phyloP scores from a whole-genome alignment of 1,140 invertebrate species.

The Orchestia grillus region DNA sequence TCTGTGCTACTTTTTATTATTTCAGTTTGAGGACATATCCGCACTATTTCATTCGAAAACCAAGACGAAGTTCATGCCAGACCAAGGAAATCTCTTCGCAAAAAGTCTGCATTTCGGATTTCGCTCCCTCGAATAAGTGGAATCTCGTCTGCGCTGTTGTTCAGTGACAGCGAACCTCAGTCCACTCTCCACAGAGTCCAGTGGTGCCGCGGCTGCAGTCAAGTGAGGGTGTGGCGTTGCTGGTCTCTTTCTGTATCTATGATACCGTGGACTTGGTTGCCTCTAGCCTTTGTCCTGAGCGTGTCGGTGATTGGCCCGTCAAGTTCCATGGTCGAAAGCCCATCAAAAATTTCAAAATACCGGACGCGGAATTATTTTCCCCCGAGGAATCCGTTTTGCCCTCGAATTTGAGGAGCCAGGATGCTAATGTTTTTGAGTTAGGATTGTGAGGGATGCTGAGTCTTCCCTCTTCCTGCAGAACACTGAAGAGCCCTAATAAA shows the following conservation, averaged over 20 bases:
- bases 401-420: conserved; percentile 6
- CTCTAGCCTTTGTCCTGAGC: background rate
- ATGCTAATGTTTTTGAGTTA: conserved; percentile 55
- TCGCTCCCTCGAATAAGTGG: background rate
- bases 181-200: background rate
- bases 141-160: no score
- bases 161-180: no score
- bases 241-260: background rate
- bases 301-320: background rate
- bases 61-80: no score
- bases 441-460: conserved; percentile 36
- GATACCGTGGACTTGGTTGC: background rate
- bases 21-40: no score
- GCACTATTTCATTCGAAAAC: no score
- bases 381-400: background rate
- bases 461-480: conserved; percentile 30
- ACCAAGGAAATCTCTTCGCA: no score
- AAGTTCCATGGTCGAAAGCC: background rate
- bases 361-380: background rate
- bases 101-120: background rate
- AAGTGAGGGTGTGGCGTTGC: background rate
- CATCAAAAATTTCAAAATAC: background rate
- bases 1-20: no score
- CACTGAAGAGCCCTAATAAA: background rate
- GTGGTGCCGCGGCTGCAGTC: background rate